A percentile compares a stretch with the other conserved stretches of the same genome.
Evolutionary conservation across 2,888 invertebrate genomes (phyloP).

Genomic region (Pterobdella sp.): DNA sequence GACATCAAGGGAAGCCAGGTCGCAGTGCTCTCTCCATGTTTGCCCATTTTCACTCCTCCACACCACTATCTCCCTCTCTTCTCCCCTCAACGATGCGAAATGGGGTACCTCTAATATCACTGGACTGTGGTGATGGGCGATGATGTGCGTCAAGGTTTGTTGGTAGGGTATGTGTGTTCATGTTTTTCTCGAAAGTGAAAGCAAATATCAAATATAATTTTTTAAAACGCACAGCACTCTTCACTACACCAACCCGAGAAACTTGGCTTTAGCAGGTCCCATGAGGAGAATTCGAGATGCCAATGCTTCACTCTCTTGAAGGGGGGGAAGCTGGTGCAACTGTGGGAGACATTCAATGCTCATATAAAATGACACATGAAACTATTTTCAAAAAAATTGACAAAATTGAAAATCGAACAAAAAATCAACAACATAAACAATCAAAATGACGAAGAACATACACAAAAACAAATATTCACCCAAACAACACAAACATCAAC

Average conservation of each 20-base stretch:
- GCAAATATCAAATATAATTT: no score
- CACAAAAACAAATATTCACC: no score
- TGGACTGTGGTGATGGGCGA: constrained; percentile 41
- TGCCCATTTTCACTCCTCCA: constrained; percentile 95
- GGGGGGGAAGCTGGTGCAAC: constrained; percentile 85
- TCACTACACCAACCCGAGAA: constrained; percentile 78
- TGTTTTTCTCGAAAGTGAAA: not conserved
- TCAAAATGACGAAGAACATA: no score
- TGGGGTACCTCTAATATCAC: constrained; percentile 89
- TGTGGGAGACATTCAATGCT: not conserved
- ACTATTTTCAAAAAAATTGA: no score
- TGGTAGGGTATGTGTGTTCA: not conserved
- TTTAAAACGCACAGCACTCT: no score
- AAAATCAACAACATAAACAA: no score
- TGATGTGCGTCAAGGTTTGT: not conserved
- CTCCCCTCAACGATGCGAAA: constrained; percentile 91
- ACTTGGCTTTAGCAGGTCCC: constrained; percentile 93
- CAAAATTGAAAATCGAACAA: no score
- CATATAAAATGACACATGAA: no score
- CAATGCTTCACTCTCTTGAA: constrained; percentile 97
- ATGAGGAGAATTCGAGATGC: constrained; percentile 91
- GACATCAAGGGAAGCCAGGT: constrained; percentile 90
- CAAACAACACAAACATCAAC: not conserved
- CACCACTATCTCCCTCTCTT: constrained; percentile 92
- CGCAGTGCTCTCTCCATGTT: constrained; percentile 92